phyloP scores from a whole-genome alignment of 1,140 invertebrate species.

The Thaumetopoea pityocampa region DNA sequence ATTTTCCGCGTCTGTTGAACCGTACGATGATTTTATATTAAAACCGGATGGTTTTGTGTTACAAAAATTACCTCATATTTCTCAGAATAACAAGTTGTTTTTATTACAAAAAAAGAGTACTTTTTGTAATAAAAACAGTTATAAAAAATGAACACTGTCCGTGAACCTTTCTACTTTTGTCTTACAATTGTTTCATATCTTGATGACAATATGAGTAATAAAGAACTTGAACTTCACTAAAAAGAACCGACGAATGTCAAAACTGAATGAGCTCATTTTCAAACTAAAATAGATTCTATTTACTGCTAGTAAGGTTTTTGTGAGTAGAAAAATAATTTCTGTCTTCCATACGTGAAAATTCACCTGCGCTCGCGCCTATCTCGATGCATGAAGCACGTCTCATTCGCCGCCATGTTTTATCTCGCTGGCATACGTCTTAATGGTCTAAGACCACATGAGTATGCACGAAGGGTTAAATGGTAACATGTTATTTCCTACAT shows the following conservation, averaged over 20 bases:
- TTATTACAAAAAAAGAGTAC: slow-evolving; percentile 18
- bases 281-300: slow-evolving; percentile 27
- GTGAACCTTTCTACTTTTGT: slow-evolving; percentile 43
- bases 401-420: slow-evolving; percentile 31
- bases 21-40: too few species aligned
- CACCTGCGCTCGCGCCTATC: slow-evolving; percentile 47
- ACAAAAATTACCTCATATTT: too few species aligned
- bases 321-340: slow-evolving; percentile 1
- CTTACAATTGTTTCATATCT: slow-evolving; percentile 44
- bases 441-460: slow-evolving; percentile 49
- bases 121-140: slow-evolving; percentile 35
- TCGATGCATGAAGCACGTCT: slow-evolving; percentile 59
- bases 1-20: too few species aligned
- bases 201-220: slow-evolving; percentile 58
- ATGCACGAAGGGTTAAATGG: slow-evolving; percentile 39
- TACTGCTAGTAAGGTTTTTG: slow-evolving; percentile 9
- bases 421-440: slow-evolving; percentile 41
- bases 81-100: too few species aligned
- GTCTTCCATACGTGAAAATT: slow-evolving; percentile 35
- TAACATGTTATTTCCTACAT: slow-evolving; percentile 12
- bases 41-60: too few species aligned
- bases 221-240: slow-evolving; percentile 36
- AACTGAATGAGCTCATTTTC: background rate
- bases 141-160: slow-evolving; percentile 37
- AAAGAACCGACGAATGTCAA: slow-evolving; percentile 9